phyloP scores from a whole-genome alignment of 2,797 vertebrate species.

The Eutrigla gurnardus region DNA sequence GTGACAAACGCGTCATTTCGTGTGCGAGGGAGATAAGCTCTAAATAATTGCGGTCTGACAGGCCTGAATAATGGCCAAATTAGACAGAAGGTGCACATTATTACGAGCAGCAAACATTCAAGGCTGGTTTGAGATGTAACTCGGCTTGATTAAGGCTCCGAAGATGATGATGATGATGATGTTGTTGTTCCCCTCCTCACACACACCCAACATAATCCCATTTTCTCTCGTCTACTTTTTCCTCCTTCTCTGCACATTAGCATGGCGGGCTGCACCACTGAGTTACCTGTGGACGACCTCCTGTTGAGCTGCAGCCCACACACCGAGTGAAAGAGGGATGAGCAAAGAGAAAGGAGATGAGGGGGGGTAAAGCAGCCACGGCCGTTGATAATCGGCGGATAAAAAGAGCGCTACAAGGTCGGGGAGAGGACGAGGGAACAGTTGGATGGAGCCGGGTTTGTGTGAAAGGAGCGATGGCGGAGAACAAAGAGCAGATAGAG shows the following conservation, averaged over 20 bases:
- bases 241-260: constrained; percentile 46
- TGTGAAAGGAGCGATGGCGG: constrained; percentile 42
- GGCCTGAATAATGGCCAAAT: constrained; percentile 88
- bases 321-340: constrained; percentile 63
- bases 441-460: constrained; percentile 38
- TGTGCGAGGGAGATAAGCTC: constrained; percentile 86
- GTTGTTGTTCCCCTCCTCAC: constrained; percentile 21
- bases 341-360: constrained; percentile 55
- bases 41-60: constrained; percentile 88
- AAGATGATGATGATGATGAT: constrained; percentile 59
- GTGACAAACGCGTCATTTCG: constrained; percentile 85
- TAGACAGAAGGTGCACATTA: constrained; percentile 84
- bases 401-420: constrained; percentile 57
- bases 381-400: constrained; percentile 60
- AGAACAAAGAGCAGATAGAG: constrained; percentile 42
- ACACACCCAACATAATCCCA: constrained; percentile 46
- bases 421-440: constrained; percentile 58
- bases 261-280: constrained; percentile 21
- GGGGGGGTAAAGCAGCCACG: constrained; percentile 41
- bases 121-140: constrained; percentile 74
- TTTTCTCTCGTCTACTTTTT: constrained; percentile 35
- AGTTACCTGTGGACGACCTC: constrained; percentile 76
- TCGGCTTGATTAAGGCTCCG: constrained; percentile 70
- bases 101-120: constrained; percentile 76
- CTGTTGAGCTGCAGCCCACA: constrained; percentile 73